Conservation (phyloP, 2,113 vertebrate species). For the Corythornis vintsioides region DNA sequence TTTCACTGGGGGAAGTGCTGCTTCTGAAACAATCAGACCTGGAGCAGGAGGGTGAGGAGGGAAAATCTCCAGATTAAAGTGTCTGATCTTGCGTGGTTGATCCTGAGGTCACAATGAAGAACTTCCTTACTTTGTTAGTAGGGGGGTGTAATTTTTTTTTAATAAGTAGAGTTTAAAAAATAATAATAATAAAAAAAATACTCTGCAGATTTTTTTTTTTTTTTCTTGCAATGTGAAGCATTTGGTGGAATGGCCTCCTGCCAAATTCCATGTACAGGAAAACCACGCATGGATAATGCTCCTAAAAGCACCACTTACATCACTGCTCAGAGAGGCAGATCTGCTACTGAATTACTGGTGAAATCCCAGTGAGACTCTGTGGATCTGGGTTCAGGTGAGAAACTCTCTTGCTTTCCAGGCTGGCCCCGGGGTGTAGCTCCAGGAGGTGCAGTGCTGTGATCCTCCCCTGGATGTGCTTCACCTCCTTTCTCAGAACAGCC, state of each 20-base stretch:
- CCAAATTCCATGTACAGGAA: constrained; percentile 44
- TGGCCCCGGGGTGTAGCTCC: not conserved
- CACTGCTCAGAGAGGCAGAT: not conserved
- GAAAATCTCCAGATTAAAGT: not conserved
- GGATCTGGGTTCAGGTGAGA: not conserved
- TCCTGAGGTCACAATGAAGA: not conserved
- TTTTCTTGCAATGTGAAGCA: constrained; percentile 7
- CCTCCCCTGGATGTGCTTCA: fast-evolving
- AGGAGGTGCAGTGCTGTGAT: not conserved
- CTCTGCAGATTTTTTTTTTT: not conserved
- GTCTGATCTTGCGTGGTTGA: not conserved
- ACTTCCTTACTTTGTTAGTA: not conserved
- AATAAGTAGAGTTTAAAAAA: not conserved
- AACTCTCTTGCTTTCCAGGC: not conserved
- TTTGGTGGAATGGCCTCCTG: not conserved
- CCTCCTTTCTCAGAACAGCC: not conserved
- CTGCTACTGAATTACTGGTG: not conserved
- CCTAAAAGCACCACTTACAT: constrained; percentile 41
- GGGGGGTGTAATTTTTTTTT: not conserved
- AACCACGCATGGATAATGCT: constrained; percentile 38
- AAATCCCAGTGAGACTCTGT: not conserved
- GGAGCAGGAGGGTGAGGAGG: not conserved
- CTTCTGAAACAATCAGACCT: not conserved
- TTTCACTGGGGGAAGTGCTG: not conserved
- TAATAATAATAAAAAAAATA: not conserved